Percentiles rank a stretch among this genome's conserved stretches.
Conservation (phyloP, 1,140 invertebrate species). For the Acromyrmex echinatior region DNA sequence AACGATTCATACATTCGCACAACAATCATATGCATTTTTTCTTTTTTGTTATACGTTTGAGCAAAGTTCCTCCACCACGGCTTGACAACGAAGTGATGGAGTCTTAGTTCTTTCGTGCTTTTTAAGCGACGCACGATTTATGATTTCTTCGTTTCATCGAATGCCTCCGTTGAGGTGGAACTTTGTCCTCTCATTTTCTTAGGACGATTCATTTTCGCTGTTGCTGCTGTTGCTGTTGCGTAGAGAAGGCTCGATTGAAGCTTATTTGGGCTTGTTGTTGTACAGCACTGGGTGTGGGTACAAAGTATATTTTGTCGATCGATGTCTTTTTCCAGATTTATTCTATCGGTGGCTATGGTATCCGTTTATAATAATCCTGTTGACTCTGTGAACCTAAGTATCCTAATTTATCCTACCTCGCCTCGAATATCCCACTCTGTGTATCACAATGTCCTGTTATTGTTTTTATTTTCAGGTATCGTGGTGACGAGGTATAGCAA, state of each 20-base stretch:
- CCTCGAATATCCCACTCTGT: conserved; percentile 61
- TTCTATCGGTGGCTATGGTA: conserved; percentile 78
- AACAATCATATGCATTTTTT: conserved; percentile 11
- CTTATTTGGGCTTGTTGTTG: conserved; percentile 83
- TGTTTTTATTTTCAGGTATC: conserved; percentile 77
- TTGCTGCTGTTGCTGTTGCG: conserved; percentile 62
- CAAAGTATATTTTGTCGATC: conserved; percentile 73
- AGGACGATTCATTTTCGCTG: conserved; percentile 73
- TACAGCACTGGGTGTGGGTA: conserved; percentile 85
- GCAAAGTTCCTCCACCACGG: conserved; percentile 40
- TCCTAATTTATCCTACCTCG: conserved; percentile 64
- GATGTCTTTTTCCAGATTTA: conserved; percentile 83
- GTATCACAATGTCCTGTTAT: conserved; percentile 38
- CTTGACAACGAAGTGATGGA: neutral
- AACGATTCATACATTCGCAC: conserved; percentile 56
- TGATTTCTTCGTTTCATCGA: conserved; percentile 37
- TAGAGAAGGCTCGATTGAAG: conserved; percentile 77
- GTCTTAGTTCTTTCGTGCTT: neutral
- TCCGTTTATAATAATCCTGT: conserved; percentile 66
- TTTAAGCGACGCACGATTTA: neutral
- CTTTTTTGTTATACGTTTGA: conserved; percentile 15
- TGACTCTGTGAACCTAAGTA: conserved; percentile 48
- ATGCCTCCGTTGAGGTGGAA: conserved; percentile 31
- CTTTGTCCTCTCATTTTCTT: conserved; percentile 55
- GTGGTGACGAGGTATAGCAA: conserved; percentile 62